Evolutionary conservation across 2,888 invertebrate genomes (phyloP).

Genomic region (Netelia inedita): DNA sequence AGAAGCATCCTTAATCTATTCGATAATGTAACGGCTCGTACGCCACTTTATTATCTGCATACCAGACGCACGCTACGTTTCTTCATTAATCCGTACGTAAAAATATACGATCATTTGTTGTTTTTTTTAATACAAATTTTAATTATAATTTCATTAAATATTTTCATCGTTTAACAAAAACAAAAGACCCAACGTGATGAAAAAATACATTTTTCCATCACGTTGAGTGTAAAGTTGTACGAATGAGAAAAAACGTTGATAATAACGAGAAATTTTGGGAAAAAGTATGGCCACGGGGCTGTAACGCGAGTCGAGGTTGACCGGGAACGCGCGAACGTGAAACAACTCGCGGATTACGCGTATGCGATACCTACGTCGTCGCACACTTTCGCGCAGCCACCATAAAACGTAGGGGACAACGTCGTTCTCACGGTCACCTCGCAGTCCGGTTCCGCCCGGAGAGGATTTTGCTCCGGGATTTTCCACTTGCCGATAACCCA

Average conservation of each 20-base stretch:
- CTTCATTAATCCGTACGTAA: not conserved
- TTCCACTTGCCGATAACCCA: conserved; percentile 60
- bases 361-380: not conserved
- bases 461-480: conserved; percentile 30
- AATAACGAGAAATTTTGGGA: too few relatives aligned
- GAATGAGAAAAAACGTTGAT: too few relatives aligned
- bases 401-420: conserved; percentile 32
- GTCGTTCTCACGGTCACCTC: conserved; percentile 53
- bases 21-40: not conserved
- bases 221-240: too few relatives aligned
- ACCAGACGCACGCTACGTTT: not conserved
- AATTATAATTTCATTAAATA: too few relatives aligned
- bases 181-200: too few relatives aligned
- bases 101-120: not conserved
- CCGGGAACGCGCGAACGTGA: not conserved
- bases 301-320: too few relatives aligned
- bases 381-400: conserved; percentile 15
- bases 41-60: not conserved
- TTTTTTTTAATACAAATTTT: too few relatives aligned
- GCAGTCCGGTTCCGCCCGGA: conserved; percentile 25
- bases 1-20: conserved; percentile 16
- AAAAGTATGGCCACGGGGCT: too few relatives aligned
- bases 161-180: too few relatives aligned
- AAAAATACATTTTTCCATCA: too few relatives aligned
- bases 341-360: conserved; percentile 11